Conservation (phyloP, 2,797 vertebrate species). For the Eleutherodactylus coqui region DNA sequence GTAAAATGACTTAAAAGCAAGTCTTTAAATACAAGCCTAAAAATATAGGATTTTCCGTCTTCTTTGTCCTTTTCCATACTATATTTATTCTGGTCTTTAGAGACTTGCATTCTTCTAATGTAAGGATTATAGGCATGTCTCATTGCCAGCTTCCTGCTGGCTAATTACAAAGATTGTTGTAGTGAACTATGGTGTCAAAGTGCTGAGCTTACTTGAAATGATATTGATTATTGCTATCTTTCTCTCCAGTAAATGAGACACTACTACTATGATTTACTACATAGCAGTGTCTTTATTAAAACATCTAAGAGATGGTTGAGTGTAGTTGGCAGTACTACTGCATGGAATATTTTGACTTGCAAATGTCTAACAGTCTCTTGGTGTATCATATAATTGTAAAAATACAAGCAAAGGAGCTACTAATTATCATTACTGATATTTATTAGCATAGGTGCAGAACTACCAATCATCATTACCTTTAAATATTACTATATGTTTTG, state of each 20-base stretch:
- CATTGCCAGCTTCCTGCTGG: conserved; percentile 26
- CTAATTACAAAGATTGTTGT: conserved; percentile 35
- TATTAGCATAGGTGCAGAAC: background rate
- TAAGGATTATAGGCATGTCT: background rate
- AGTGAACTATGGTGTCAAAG: conserved; percentile 15
- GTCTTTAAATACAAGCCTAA: conserved; percentile 4
- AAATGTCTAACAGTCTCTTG: background rate
- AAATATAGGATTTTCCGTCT: background rate
- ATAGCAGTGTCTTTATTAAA: conserved; percentile 12
- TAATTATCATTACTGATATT: background rate
- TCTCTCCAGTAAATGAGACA: conserved; percentile 8
- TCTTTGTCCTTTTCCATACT: background rate
- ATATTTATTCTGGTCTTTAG: background rate
- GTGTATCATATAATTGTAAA: background rate
- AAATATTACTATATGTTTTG: background rate
- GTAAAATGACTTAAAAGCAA: conserved; percentile 33
- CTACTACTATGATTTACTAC: conserved; percentile 10
- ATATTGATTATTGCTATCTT: conserved; percentile 17
- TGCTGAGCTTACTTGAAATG: background rate
- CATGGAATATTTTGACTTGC: background rate
- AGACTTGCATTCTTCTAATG: background rate
- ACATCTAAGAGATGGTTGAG: background rate
- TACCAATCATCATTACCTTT: background rate
- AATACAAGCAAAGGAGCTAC: background rate
- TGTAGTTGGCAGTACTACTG: background rate